Evolutionary conservation across 2,888 invertebrate genomes (phyloP).

Genomic region (Zygogramma bicolorata): DNA sequence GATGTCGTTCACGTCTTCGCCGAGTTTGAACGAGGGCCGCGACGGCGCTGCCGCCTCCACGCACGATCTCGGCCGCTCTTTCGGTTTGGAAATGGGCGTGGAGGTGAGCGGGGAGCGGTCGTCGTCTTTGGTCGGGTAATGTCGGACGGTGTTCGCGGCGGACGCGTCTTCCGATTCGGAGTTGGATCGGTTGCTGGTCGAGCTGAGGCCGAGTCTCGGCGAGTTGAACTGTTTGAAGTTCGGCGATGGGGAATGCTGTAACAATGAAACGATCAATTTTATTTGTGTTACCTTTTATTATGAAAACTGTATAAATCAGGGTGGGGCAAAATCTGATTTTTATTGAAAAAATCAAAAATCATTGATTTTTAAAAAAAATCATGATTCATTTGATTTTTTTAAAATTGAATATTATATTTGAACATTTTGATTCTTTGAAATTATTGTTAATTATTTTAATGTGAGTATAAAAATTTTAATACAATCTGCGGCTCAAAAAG

Average conservation of each 20-base stretch:
- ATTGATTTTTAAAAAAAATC: no score
- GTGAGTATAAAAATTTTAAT: no score
- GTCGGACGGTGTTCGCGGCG: slow-evolving; percentile 69
- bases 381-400: slow-evolving; percentile 8
- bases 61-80: slow-evolving; percentile 78
- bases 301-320: no score
- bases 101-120: no score
- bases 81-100: no score
- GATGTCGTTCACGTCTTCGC: slow-evolving; percentile 64
- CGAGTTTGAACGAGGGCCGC: slow-evolving; percentile 62
- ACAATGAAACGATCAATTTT: not conserved
- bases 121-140: slow-evolving; percentile 62
- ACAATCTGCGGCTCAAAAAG: no score
- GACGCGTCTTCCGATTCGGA: slow-evolving; percentile 65
- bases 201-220: slow-evolving; percentile 67
- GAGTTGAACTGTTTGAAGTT: slow-evolving; percentile 65
- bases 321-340: no score
- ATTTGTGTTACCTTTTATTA: no score
- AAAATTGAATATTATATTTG: no score
- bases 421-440: no score
- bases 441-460: no score
- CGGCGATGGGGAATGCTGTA: slow-evolving; percentile 51
- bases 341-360: no score
- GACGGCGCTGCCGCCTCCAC: slow-evolving; percentile 69
- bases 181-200: slow-evolving; percentile 67